These are phyloP conservation scores for Girardinichthys multiradiatus DNA, from an alignment of 2,113 vertebrate species.

Conservation along the genomic window DNA sequence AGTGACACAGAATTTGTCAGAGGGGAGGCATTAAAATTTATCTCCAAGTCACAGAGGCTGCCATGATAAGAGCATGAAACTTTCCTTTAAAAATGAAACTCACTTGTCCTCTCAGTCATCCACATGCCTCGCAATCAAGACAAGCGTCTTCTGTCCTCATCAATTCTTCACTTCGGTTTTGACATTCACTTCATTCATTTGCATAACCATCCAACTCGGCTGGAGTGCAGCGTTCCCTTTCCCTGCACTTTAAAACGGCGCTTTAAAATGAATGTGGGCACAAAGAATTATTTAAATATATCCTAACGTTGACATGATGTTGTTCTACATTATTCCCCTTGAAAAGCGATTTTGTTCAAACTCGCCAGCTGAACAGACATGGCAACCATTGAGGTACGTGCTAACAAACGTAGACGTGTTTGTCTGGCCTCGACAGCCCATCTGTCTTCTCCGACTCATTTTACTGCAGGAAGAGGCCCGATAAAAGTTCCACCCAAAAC, in stretches of 20 bases:
- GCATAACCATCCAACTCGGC: conserved; percentile 69
- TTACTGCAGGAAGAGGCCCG: conserved; percentile 45
- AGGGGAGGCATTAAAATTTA: conserved; percentile 95
- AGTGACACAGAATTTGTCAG: conserved; percentile 82
- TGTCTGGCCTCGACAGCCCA: conserved; percentile 51
- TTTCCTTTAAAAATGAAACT: conserved; percentile 83
- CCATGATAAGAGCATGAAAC: conserved; percentile 84
- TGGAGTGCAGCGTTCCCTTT: conserved; percentile 62
- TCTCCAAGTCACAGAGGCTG: conserved; percentile 86
- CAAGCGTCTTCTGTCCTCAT: conserved; percentile 83
- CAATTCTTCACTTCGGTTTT: conserved; percentile 83
- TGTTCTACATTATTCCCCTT: conserved; percentile 81
- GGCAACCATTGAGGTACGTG: conserved; percentile 45
- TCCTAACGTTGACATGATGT: conserved; percentile 74
- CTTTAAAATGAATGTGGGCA: conserved; percentile 76
- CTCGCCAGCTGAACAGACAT: conserved; percentile 61
- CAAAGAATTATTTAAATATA: conserved; percentile 76
- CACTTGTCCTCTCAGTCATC: conserved; percentile 74
- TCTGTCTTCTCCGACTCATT: conserved; percentile 29
- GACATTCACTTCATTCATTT: conserved; percentile 80
- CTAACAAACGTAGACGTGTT: conserved; percentile 57
- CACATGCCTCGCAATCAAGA: conserved; percentile 66
- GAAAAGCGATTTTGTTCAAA: conserved; percentile 79
- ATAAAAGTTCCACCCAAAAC: conserved; percentile 29
- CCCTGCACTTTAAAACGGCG: conserved; percentile 68